A percentile compares a stretch with the other conserved stretches of the same genome.
phyloP scores from a whole-genome alignment of 2,113 vertebrate species.

The Coturnix japonica region DNA sequence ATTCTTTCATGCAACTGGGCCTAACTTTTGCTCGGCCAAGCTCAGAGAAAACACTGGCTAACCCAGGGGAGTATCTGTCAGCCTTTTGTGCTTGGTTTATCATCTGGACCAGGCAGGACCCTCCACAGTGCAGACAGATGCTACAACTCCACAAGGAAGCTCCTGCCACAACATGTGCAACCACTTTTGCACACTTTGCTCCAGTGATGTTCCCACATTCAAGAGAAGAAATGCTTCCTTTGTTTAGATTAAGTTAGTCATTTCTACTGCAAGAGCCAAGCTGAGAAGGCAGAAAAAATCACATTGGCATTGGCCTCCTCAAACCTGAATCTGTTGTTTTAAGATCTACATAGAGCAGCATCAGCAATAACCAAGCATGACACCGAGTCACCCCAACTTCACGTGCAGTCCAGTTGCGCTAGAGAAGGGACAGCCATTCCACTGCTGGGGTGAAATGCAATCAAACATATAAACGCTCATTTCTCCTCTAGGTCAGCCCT shows the following conservation, averaged over 20 bases:
- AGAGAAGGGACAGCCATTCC: background rate
- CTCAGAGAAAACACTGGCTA: background rate
- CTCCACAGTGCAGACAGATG: background rate
- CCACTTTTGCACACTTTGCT: background rate
- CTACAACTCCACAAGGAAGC: constrained; percentile 1
- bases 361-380: background rate
- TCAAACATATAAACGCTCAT: constrained; percentile 48
- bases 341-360: background rate
- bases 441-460: background rate
- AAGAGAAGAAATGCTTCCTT: background rate
- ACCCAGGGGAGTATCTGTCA: background rate
- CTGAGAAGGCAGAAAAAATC: background rate
- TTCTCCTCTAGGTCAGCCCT: constrained; percentile 17
- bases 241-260: background rate
- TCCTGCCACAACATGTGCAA: constrained; percentile 9
- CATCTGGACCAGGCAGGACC: constrained; percentile 23
- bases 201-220: background rate
- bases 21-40: background rate
- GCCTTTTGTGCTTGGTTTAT: background rate
- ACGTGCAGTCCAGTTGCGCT: background rate
- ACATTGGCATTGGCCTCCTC: background rate
- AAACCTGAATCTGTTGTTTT: background rate
- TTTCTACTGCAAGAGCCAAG: background rate
- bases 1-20: background rate
- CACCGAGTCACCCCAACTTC: background rate